Percentiles rank a stretch among this genome's conserved stretches.
These are phyloP conservation scores for Jacana jacana DNA, from an alignment of 2,113 vertebrate genomes.

Conservation along the genomic window DNA sequence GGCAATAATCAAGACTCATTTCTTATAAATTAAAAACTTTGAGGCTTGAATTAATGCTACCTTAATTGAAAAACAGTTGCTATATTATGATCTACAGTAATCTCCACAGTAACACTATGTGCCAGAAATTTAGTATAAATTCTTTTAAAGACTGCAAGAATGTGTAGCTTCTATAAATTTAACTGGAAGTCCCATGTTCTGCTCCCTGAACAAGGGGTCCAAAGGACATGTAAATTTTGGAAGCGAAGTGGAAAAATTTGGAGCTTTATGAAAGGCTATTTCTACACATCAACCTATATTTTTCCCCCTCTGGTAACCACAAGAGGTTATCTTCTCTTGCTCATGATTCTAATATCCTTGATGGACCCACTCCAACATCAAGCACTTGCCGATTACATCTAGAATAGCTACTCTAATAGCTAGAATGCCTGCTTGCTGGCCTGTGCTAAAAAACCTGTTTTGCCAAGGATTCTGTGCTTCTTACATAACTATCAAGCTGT, in stretches of 20 bases:
- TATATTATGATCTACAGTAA: neutral
- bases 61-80: neutral
- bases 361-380: neutral
- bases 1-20: neutral
- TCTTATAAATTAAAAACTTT: neutral
- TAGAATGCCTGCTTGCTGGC: neutral
- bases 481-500: slow-evolving; percentile 42
- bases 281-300: neutral
- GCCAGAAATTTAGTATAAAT: neutral
- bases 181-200: neutral
- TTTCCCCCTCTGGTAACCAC: neutral
- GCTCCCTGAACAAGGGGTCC: neutral
- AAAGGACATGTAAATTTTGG: neutral
- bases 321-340: neutral
- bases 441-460: neutral
- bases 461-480: slow-evolving; percentile 12
- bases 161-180: neutral
- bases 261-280: neutral
- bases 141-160: neutral
- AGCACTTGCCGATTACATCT: neutral
- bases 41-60: neutral
- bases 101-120: neutral
- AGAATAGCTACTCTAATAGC: neutral
- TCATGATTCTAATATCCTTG: neutral
- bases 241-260: neutral